phyloP scores from a whole-genome alignment of 2,797 vertebrate species.

The Sebastes minor region DNA sequence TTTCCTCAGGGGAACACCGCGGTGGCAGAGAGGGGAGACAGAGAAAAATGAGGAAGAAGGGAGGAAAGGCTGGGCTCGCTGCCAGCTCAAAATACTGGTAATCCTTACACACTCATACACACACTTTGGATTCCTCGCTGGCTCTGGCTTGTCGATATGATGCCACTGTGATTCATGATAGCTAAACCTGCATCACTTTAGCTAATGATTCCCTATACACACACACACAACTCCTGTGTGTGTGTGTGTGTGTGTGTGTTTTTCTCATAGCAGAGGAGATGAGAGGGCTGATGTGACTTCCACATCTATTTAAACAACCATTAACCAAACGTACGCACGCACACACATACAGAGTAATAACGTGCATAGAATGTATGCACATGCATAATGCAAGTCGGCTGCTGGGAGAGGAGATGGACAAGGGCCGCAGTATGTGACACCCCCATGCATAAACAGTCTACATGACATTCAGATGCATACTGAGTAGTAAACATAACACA shows the following conservation, averaged over 20 bases:
- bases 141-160: conserved; percentile 81
- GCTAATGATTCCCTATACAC: conserved; percentile 83
- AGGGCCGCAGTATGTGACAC: conserved; percentile 36
- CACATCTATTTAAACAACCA: conserved; percentile 76
- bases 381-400: conserved; percentile 70
- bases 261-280: conserved; percentile 44
- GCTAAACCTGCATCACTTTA: conserved; percentile 81
- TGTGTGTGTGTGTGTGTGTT: not conserved
- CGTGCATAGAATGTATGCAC: conserved; percentile 58
- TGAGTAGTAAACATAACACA: conserved; percentile 5
- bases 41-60: conserved; percentile 58
- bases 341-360: conserved; percentile 46
- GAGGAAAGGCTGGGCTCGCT: conserved; percentile 59
- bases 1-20: conserved; percentile 57
- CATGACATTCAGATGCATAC: conserved; percentile 35
- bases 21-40: conserved; percentile 53
- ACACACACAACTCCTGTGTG: conserved; percentile 55
- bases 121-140: conserved; percentile 70
- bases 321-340: conserved; percentile 58
- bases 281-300: conserved; percentile 75
- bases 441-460: conserved; percentile 42
- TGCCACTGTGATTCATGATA: conserved; percentile 84
- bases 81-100: conserved; percentile 75
- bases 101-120: conserved; percentile 53
- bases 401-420: conserved; percentile 41